Conservation (phyloP, 1,140 invertebrate species). For the Euura lappo region DNA sequence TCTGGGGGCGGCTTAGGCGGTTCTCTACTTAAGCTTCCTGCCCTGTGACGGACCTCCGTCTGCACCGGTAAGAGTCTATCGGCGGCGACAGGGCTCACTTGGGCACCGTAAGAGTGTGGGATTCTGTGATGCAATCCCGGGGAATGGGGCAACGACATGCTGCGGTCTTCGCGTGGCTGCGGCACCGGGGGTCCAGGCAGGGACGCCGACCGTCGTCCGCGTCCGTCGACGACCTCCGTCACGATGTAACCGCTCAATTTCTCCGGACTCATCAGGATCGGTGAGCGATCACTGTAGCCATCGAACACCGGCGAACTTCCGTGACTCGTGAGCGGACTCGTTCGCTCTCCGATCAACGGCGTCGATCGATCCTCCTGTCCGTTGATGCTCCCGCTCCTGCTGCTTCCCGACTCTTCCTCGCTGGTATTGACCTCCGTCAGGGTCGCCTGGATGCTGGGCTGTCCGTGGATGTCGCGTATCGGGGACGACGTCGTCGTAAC, state of each 20-base stretch:
- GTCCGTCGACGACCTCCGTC: slow-evolving; percentile 18
- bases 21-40: slow-evolving; percentile 33
- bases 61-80: slow-evolving; percentile 31
- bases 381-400: slow-evolving; percentile 48
- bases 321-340: slow-evolving; percentile 34
- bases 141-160: slow-evolving; percentile 54
- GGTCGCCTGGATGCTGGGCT: slow-evolving; percentile 37
- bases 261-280: slow-evolving; percentile 51
- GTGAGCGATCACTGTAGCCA: slow-evolving; percentile 47
- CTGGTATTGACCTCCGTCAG: slow-evolving; percentile 55
- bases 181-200: slow-evolving; percentile 44
- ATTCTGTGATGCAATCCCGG: slow-evolving; percentile 45
- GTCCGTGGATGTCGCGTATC: slow-evolving; percentile 18
- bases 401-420: slow-evolving; percentile 50
- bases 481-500: slow-evolving; percentile 49
- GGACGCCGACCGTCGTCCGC: slow-evolving; percentile 52
- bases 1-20: slow-evolving; percentile 17
- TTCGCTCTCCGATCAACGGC: slow-evolving; percentile 26
- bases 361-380: slow-evolving; percentile 49
- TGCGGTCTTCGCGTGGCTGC: slow-evolving; percentile 48
- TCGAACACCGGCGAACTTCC: slow-evolving; percentile 51
- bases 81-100: slow-evolving; percentile 30
- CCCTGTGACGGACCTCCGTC: slow-evolving; percentile 28
- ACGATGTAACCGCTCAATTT: slow-evolving; percentile 44
- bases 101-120: slow-evolving; percentile 28